Base-by-base conservation (phyloP, 2,797 vertebrate species). In the Trachops cirrhosus region DNA sequence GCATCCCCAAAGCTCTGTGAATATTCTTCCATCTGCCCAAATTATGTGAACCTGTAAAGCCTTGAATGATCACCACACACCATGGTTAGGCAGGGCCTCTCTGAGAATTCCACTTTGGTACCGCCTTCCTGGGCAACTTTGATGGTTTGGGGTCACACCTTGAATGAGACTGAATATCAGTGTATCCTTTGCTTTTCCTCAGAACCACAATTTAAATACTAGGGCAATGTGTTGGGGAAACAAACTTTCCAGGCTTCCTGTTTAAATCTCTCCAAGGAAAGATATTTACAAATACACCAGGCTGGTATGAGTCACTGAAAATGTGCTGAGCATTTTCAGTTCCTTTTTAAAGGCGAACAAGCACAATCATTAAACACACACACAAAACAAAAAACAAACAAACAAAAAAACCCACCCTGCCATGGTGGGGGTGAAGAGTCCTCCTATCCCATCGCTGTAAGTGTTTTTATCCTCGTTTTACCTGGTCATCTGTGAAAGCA, bases 221-320 rank as follows among this genome's bases (percentile, higher is more conserved):
- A 29, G 26, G 6, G 2, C 6, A 0, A 2, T 14, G 24, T 11
- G 12, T 18, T 21, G 3, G 71, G n/a, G 39, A 80, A 14, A 57
- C 74, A 86, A 70, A 41, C 41, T 86, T 70, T 75, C 59, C 77
- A 78, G 48, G 21, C 62, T 75, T 91, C 86, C 94, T 54, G 74
- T 87, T 83, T 85, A 83, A 70, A 79, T 75, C 78, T 79, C 59
- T 83, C 50, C 29, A 34, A 89, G 37, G 79, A 89, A 68, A 95
- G 93, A 78, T 68, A 67, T 95, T 96, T 93, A 91, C 83, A 73
- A 95, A 94, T 9, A 70, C 29, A 50, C 67, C 32, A 52, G 50
- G 29, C 46, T 59, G 71, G 21, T 50, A 3, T 74, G 87, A 85
- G 41, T 93, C 87, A 85, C 68, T 39, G 48, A 88, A 48, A 90